Base-by-base conservation (phyloP, 1,140 invertebrate genomes). In the Zaprionus ghesquierei region DNA sequence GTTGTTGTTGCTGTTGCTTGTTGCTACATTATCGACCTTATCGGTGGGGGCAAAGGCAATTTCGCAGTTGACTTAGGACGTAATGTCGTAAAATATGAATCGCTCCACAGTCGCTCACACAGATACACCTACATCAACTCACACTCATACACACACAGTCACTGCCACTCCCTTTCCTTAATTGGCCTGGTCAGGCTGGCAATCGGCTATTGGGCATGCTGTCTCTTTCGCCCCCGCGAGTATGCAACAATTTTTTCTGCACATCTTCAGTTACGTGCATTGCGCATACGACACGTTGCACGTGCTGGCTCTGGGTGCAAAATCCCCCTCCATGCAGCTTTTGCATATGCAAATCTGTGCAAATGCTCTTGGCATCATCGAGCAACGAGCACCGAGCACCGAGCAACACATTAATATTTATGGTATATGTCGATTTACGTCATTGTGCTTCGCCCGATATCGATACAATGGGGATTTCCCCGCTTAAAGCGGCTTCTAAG, bases 51-150 rank as follows among this genome's bases (percentile, higher is more conserved):
- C 38, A 51, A 46, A 71, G 69, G 62, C 81, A 85, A 86, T 86
- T 86, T 86, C 54, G 54, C 75, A 85, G 81, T 85, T 86, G 81
- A 85, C 81, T 85, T 85, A 86, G 81, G 81, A 81, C 62, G 62
- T 77, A 81, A 85, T 81, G 65, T 75, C 51, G 74, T 81, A 64
- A 85, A 85, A 85, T 77, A 85, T 85, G 65, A 85, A 80, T 80
- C 44, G 46, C 31, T 31, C 44, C 29, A 56, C 56, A 72, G 23
- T 20, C 46, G 5, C 31, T 22, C 31, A 56, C 10, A 23, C 56
- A 41, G 3, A 2, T 60, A 35, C 22, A n/a, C 31, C 12, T 15
- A 2, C 65, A 35, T 10, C 5, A 22, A 29, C 60, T n/a, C 46
- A 61, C 31, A n/a, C 41, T 8, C 15, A 29, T 25, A 29, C 3